Evolutionary conservation across 2,797 vertebrate genomes (phyloP).

Genomic region (Eulemur coronatus): DNA sequence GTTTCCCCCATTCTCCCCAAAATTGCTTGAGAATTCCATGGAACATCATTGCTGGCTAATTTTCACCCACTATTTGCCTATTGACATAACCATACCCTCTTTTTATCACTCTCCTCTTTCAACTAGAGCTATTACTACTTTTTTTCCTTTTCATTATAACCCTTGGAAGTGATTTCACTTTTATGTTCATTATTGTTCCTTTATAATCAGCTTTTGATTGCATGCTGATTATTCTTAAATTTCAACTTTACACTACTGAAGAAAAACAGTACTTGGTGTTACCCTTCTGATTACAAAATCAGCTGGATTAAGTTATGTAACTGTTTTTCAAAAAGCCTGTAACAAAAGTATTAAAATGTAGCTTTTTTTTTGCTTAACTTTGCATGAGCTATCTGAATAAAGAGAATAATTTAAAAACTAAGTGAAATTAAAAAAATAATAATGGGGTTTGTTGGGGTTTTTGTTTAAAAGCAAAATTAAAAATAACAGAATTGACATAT

Average conservation of each 20-base stretch:
- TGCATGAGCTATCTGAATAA: slow-evolving; percentile 52
- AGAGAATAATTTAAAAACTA: slow-evolving; percentile 9
- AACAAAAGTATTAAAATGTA: slow-evolving; percentile 31
- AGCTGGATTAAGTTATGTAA: slow-evolving; percentile 56
- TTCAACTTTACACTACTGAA: slow-evolving; percentile 69
- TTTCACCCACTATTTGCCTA: background rate
- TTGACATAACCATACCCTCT: background rate
- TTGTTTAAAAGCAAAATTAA: slow-evolving; percentile 47
- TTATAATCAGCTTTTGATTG: slow-evolving; percentile 77
- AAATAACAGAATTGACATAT: slow-evolving; percentile 17
- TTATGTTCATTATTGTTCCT: slow-evolving; percentile 61
- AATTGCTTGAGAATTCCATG: background rate
- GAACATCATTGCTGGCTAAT: background rate
- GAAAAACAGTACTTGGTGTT: background rate
- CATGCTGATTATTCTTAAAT: slow-evolving; percentile 76
- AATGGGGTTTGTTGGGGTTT: slow-evolving; percentile 6
- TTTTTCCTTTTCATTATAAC: slow-evolving; percentile 30
- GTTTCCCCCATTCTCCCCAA: background rate
- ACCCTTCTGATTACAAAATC: slow-evolving; percentile 66
- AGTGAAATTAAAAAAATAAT: background rate
- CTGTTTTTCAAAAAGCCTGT: slow-evolving; percentile 51
- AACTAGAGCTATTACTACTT: slow-evolving; percentile 18
- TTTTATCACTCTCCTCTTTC: background rate
- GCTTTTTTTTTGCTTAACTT: slow-evolving; percentile 58
- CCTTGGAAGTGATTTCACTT: slow-evolving; percentile 66